Evolutionary conservation across 2,888 invertebrate species (phyloP).

Genomic region (Lithosia quadra): DNA sequence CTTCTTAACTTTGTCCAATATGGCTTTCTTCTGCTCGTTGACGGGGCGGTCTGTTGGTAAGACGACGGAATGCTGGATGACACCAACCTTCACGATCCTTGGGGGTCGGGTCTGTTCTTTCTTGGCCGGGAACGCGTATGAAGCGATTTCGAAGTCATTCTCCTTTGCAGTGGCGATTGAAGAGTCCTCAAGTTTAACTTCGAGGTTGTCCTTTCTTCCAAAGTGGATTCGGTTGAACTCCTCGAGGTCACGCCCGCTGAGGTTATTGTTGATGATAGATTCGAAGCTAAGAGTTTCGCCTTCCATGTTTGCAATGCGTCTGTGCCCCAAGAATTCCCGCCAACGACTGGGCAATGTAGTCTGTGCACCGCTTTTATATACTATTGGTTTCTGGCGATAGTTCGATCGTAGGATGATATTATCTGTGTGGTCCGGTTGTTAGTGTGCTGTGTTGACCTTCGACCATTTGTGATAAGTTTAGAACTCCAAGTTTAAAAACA

Average conservation of each 20-base stretch:
- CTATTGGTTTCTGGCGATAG: slow-evolving; percentile 52
- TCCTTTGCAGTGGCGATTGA: slow-evolving; percentile 86
- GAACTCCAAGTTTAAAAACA: slow-evolving; percentile 67
- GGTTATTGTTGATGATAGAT: slow-evolving; percentile 77
- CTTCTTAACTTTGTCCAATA: slow-evolving; percentile 91
- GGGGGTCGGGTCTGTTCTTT: slow-evolving; percentile 88
- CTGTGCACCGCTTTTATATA: slow-evolving; percentile 68
- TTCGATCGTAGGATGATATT: slow-evolving; percentile 53
- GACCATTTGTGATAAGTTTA: slow-evolving; percentile 70
- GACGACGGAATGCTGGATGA: slow-evolving; percentile 96
- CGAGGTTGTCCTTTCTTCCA: slow-evolving; percentile 74
- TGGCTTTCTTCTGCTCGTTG: slow-evolving; percentile 92
- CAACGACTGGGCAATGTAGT: slow-evolving; percentile 59
- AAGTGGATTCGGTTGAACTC: slow-evolving; percentile 83
- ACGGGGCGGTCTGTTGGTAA: slow-evolving; percentile 92
- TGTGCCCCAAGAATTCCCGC: slow-evolving; percentile 45
- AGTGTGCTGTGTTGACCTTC: slow-evolving; percentile 77
- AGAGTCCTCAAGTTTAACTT: slow-evolving; percentile 76
- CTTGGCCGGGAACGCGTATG: slow-evolving; percentile 81
- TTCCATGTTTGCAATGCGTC: slow-evolving; percentile 67
- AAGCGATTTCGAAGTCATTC: slow-evolving; percentile 84
- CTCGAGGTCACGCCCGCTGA: slow-evolving; percentile 76
- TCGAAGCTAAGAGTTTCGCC: slow-evolving; percentile 81
- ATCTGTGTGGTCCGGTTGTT: slow-evolving; percentile 68
- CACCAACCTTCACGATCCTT: slow-evolving; percentile 93